Evolutionary conservation across 2,113 vertebrate species (phyloP).

Genomic region (Engystomops pustulosus): DNA sequence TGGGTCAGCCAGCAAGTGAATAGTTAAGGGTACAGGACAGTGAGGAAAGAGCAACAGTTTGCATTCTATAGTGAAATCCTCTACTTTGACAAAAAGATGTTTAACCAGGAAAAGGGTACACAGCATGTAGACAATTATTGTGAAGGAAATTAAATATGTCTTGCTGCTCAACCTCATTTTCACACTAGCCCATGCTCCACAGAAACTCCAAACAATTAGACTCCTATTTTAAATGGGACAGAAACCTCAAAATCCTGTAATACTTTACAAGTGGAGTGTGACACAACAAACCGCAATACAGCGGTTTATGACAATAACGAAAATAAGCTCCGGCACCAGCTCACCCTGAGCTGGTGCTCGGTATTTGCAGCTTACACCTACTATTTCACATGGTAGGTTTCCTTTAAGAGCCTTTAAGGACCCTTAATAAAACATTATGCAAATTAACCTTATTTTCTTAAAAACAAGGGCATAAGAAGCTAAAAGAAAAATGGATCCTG

Average conservation of each 20-base stretch:
- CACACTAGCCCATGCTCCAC: slow-evolving; percentile 45
- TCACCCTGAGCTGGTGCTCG: too few relatives aligned
- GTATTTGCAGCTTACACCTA: too few relatives aligned
- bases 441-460: too few relatives aligned
- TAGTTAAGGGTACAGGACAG: slow-evolving; percentile 36
- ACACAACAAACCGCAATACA: too few relatives aligned
- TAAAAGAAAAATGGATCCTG: too few relatives aligned
- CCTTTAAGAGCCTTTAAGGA: too few relatives aligned
- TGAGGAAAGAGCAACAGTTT: slow-evolving; percentile 57
- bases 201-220: slow-evolving; percentile 46
- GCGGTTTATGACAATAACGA: too few relatives aligned
- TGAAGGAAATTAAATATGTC: slow-evolving; percentile 57
- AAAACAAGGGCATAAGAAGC: too few relatives aligned
- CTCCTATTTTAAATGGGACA: slow-evolving; percentile 36
- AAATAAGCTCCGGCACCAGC: too few relatives aligned
- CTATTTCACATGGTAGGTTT: too few relatives aligned
- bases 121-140: slow-evolving; percentile 55
- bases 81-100: slow-evolving; percentile 34
- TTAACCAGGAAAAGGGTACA: slow-evolving; percentile 55
- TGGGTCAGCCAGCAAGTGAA: not conserved
- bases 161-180: slow-evolving; percentile 56
- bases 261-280: not conserved
- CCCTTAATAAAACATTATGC: too few relatives aligned
- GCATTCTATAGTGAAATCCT: slow-evolving; percentile 39
- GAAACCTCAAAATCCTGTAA: slow-evolving; percentile 33